phyloP scores from a whole-genome alignment of 1,140 invertebrate genomes.

The Doryteuthis pealeii region DNA sequence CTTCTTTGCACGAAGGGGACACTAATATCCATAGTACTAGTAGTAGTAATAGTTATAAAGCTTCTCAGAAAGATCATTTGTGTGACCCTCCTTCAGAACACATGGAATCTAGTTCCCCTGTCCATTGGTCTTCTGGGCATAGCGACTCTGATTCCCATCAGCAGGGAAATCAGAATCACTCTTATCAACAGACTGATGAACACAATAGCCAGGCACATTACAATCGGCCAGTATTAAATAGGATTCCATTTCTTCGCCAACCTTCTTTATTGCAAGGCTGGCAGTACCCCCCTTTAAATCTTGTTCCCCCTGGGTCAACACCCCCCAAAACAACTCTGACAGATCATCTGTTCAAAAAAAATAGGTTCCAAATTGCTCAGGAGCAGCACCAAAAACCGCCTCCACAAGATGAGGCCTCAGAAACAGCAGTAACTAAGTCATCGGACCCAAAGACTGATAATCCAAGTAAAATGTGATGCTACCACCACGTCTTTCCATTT shows the following conservation, averaged over 20 bases:
- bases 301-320: not conserved
- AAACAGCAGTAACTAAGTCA: conserved; percentile 3
- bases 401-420: not conserved
- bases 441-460: conserved; percentile 8
- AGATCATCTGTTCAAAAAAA: not conserved
- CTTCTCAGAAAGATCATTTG: not conserved
- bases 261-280: not conserved
- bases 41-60: not conserved
- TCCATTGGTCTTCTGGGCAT: not conserved
- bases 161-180: not conserved
- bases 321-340: not conserved
- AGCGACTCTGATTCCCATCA: not conserved
- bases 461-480: conserved; percentile 11
- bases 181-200: not conserved
- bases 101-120: not conserved
- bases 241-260: not conserved
- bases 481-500: conserved; percentile 9
- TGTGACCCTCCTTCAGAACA: not conserved
- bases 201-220: not conserved
- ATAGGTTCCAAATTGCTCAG: not conserved
- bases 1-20: not conserved
- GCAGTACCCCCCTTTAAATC: conserved; percentile 5
- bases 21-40: too few relatives aligned
- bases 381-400: not conserved
- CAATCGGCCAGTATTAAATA: not conserved